Conservation (phyloP, 2,888 invertebrate species). For the Notodonta ziczac region DNA sequence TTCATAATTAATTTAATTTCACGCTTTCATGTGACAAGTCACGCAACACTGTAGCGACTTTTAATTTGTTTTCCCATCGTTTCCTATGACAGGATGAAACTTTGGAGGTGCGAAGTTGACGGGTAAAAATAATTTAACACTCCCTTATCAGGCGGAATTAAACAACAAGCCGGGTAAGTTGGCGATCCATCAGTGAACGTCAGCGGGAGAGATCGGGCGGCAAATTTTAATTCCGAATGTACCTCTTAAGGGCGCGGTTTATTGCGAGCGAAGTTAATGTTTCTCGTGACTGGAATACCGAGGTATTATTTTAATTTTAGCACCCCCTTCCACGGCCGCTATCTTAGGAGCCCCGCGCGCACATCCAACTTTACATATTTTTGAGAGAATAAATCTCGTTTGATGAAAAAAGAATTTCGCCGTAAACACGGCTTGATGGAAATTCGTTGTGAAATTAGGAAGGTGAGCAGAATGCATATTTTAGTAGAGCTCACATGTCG, state of each 20-base stretch:
- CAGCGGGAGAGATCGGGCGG: slow-evolving; percentile 76
- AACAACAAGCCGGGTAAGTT: slow-evolving; percentile 61
- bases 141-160: slow-evolving; percentile 36
- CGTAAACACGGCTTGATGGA: slow-evolving; percentile 77
- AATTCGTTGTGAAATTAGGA: slow-evolving; percentile 64
- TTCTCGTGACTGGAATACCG: slow-evolving; percentile 81
- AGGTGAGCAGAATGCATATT: slow-evolving; percentile 32
- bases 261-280: slow-evolving; percentile 80
- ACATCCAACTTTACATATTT: slow-evolving; percentile 78
- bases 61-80: slow-evolving; percentile 37
- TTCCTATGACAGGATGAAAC: slow-evolving; percentile 20
- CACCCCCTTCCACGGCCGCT: slow-evolving; percentile 58
- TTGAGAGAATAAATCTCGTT: slow-evolving; percentile 77
- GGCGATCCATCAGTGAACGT: slow-evolving; percentile 78
- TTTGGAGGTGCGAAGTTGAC: slow-evolving; percentile 36
- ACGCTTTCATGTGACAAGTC: slow-evolving; percentile 12
- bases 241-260: slow-evolving; percentile 78
- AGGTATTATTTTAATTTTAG: slow-evolving; percentile 82
- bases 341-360: slow-evolving; percentile 62
- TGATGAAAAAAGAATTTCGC: slow-evolving; percentile 77
- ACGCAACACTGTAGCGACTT: slow-evolving; percentile 30
- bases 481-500: not conserved
- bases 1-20: slow-evolving; percentile 24
- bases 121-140: slow-evolving; percentile 13
- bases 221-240: slow-evolving; percentile 83